Conservation (phyloP, 2,797 vertebrate genomes). For the Anabacerthia variegaticeps region DNA sequence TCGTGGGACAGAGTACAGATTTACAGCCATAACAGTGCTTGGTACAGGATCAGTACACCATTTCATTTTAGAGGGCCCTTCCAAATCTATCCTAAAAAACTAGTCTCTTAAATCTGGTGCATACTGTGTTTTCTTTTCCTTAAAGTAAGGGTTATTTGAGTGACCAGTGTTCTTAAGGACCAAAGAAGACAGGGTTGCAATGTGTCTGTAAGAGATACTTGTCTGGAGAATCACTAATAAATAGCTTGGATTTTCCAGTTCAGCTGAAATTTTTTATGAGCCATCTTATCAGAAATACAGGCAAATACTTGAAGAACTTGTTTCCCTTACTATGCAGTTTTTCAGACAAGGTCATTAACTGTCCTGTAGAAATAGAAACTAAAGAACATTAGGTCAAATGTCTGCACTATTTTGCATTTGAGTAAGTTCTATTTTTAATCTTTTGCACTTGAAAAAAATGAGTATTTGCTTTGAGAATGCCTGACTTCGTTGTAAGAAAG, state of each 20-base stretch:
- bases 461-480: neutral
- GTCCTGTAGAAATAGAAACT: neutral
- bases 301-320: neutral
- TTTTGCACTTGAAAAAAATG: neutral
- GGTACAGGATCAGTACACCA: accelerated
- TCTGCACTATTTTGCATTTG: neutral
- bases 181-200: neutral
- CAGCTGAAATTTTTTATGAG: neutral
- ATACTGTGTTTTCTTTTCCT: neutral
- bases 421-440: neutral
- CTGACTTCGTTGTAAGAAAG: neutral
- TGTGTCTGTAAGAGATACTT: neutral
- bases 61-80: neutral
- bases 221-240: neutral
- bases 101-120: neutral
- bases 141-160: neutral
- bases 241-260: neutral
- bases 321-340: neutral
- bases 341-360: neutral
- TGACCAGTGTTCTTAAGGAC: neutral
- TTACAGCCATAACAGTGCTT: neutral
- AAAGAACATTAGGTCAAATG: neutral
- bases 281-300: neutral
- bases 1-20: neutral
- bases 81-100: neutral